Conservation (phyloP, 2,888 invertebrate genomes). For the Epirrhoe alternata region DNA sequence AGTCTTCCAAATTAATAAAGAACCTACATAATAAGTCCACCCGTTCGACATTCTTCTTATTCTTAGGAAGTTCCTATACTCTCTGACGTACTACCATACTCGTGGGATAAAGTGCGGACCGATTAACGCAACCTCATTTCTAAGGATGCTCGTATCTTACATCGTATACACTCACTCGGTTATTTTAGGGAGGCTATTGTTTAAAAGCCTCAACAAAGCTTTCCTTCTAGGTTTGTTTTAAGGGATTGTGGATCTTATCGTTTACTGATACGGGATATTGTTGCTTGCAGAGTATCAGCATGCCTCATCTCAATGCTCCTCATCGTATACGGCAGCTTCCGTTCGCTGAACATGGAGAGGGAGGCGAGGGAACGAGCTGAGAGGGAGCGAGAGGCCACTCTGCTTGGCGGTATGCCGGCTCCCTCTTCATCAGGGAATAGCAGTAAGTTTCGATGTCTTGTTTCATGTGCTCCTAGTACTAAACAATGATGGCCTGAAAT, state of each 20-base stretch:
- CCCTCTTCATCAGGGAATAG: conserved; percentile 65
- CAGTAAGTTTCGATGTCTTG: conserved; percentile 56
- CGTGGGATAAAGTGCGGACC: neutral
- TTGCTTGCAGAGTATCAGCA: conserved; percentile 91
- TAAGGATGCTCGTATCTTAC: neutral
- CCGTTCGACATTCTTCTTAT: neutral
- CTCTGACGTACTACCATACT: neutral
- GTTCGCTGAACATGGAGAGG: conserved; percentile 98
- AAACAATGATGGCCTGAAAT: too few relatives aligned
- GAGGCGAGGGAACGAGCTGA: conserved; percentile 94
- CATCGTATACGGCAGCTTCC: conserved; percentile 98
- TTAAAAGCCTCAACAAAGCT: neutral
- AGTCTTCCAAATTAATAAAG: neutral
- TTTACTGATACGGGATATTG: neutral
- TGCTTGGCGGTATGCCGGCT: conserved; percentile 82
- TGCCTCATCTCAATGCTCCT: conserved; percentile 98
- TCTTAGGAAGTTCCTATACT: neutral
- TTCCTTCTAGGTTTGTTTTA: neutral
- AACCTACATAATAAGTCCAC: neutral
- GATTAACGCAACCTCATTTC: conserved; percentile 1
- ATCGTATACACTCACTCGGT: neutral
- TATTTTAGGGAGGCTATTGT: neutral
- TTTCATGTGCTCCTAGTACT: neutral
- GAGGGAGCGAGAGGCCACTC: conserved; percentile 88
- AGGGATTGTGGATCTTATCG: neutral